Evolutionary conservation across 2,113 vertebrate genomes (phyloP), one percentile per base, ranked within the genome.

Genomic region (Corythornis vintsioides): DNA sequence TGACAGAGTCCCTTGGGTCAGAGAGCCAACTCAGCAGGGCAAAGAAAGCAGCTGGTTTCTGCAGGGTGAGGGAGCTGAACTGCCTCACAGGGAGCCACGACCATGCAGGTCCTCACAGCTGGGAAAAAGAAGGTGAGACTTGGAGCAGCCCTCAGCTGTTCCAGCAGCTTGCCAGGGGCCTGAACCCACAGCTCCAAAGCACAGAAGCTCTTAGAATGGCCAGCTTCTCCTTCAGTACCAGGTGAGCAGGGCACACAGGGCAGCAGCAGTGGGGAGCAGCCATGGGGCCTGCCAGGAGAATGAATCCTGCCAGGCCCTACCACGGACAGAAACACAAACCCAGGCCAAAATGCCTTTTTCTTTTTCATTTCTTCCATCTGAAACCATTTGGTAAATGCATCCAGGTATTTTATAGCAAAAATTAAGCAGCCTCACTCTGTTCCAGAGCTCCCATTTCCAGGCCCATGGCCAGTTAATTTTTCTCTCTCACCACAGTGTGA

Each of bases 361-460:
- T 76, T 47, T 75, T 78, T 82, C 59, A 73, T 40, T 78, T 78
- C 78, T 63, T 76, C 70, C 59, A 59, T 74, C 38, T 85, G 71
- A 91, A 91, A 76, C 48, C 10, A 3, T 75, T 85, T 86, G 81
- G 61, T 75, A 89, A 92, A 81, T 48, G 31, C 20, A 83, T 66
- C 82, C 56, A 70, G 60, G 57, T 85, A 80, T 66, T 95, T 89
- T 91, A 83, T 0, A 1, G 82, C 56, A 88, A 64, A 88, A 90
- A 56, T 67, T 25, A 76, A 91, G 70, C 4, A 4, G 64, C 47
- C 52, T 82, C 0, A 0, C 81, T 76, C n/a, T 50, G 11, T 29
- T 45, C 63, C 79, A 91, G 79, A 88, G 64, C 47, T 93, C 75
- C 86, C 89, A 93, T 94, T 95, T 92, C 89, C 91, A 95, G 95